Evolutionary conservation across 1,140 invertebrate genomes (phyloP).

Genomic region (Camponotus vicinus): DNA sequence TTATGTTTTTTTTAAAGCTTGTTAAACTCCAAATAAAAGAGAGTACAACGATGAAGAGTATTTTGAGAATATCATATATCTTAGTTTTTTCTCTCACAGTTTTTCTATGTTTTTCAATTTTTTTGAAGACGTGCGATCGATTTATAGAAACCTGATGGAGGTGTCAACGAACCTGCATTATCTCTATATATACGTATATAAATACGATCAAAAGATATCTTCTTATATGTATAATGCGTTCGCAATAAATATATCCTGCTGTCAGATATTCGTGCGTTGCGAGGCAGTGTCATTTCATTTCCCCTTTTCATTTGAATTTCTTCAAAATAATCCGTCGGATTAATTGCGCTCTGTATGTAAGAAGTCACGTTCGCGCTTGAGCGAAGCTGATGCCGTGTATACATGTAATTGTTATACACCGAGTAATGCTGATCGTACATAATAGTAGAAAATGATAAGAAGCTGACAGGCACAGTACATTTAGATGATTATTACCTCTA

Average conservation of each 20-base stretch:
- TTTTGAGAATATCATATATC: background rate
- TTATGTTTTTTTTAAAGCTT: background rate
- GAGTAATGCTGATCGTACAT: background rate
- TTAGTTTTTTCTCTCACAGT: too few species aligned
- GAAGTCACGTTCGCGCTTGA: background rate
- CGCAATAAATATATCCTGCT: background rate
- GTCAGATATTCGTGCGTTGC: too few species aligned
- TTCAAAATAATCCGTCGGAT: constrained; percentile 16
- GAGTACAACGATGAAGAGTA: background rate
- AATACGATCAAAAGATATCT: background rate
- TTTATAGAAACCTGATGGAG: background rate
- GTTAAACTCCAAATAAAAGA: background rate
- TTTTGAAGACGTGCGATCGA: background rate
- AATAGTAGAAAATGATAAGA: background rate
- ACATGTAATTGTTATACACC: constrained; percentile 23
- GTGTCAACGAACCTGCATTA: constrained; percentile 42
- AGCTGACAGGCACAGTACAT: constrained; percentile 4
- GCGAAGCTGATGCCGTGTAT: constrained; percentile 18
- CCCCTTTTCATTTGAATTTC: constrained; percentile 30
- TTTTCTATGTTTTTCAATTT: background rate
- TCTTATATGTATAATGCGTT: background rate
- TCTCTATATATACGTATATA: background rate
- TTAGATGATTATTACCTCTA: constrained; percentile 42
- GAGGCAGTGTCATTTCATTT: background rate
- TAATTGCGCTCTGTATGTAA: constrained; percentile 8